These are phyloP conservation scores for Polietes domitor DNA, from an alignment of 2,888 invertebrate genomes.

Conservation along the genomic window DNA sequence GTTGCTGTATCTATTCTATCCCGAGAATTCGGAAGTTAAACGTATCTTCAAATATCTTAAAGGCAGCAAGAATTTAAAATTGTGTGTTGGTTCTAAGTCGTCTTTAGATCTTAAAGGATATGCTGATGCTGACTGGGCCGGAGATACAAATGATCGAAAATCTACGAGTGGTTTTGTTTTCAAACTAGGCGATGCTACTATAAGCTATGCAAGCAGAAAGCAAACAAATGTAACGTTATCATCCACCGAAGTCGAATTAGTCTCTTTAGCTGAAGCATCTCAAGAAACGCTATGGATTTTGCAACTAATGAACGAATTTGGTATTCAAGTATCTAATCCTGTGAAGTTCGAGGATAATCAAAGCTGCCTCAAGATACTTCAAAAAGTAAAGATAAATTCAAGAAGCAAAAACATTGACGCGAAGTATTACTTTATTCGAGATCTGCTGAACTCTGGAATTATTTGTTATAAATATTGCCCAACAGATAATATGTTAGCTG, in stretches of 20 bases:
- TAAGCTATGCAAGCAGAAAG: slow-evolving; percentile 30
- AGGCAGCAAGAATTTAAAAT: slow-evolving; percentile 26
- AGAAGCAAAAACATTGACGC: slow-evolving; percentile 7
- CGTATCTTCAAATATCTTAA: slow-evolving; percentile 37
- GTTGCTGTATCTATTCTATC: slow-evolving; percentile 28
- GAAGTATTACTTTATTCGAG: slow-evolving; percentile 11
- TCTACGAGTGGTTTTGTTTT: slow-evolving; percentile 36
- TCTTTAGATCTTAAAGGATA: slow-evolving; percentile 8
- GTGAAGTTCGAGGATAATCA: slow-evolving; percentile 27
- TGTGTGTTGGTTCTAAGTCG: slow-evolving; percentile 22
- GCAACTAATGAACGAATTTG: slow-evolving; percentile 1
- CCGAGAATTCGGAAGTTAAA: slow-evolving; percentile 31
- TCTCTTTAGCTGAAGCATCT: slow-evolving; percentile 22
- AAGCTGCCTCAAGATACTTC: slow-evolving; percentile 36
- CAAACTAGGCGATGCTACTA: slow-evolving; percentile 22
- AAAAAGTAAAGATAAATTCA: slow-evolving; percentile 6
- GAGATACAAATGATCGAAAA: slow-evolving; percentile 24
- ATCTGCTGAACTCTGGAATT: background rate
- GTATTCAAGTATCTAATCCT: background rate
- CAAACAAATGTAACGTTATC: slow-evolving; percentile 33
- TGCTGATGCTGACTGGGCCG: slow-evolving; percentile 40
- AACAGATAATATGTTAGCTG: too few relatives aligned
- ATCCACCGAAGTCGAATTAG: slow-evolving; percentile 22
- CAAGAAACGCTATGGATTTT: too few relatives aligned
- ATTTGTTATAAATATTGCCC: slow-evolving; percentile 19